Percentiles rank a stretch among this genome's conserved stretches.
phyloP scores from a whole-genome alignment of 2,797 vertebrate species.

The Mormyrops attenuatus region DNA sequence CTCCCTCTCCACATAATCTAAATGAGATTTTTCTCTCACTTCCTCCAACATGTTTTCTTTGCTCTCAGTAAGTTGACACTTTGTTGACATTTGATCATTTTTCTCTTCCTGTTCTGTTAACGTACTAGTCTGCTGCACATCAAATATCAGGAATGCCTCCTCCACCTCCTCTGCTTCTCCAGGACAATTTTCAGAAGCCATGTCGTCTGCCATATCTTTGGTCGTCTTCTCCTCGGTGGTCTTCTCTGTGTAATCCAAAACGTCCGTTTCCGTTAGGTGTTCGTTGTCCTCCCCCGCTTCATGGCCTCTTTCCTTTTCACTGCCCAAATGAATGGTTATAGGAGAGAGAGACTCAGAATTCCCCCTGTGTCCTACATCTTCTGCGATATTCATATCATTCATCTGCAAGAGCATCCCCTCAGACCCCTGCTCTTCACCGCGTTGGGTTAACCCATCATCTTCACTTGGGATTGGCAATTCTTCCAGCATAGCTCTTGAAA shows the following conservation, averaged over 20 bases:
- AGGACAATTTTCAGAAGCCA: slow-evolving; percentile 54
- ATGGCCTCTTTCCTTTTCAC: slow-evolving; percentile 41
- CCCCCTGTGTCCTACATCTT: background rate
- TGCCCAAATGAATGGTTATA: slow-evolving; percentile 21
- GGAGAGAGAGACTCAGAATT: background rate
- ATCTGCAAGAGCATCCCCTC: slow-evolving; percentile 25
- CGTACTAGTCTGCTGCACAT: slow-evolving; percentile 16
- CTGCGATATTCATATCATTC: slow-evolving; percentile 43
- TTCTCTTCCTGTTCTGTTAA: slow-evolving; percentile 44
- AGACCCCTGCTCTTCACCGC: slow-evolving; percentile 21
- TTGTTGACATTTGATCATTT: slow-evolving; percentile 45
- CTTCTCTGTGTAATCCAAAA: slow-evolving; percentile 22
- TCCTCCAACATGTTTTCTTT: slow-evolving; percentile 40
- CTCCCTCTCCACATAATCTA: background rate
- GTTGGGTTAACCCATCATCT: background rate
- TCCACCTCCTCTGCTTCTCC: slow-evolving; percentile 42
- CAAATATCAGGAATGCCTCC: slow-evolving; percentile 28
- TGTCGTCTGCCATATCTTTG: slow-evolving; percentile 39
- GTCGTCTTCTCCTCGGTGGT: slow-evolving; percentile 38
- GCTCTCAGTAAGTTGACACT: slow-evolving; percentile 23
- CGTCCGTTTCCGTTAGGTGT: slow-evolving; percentile 28
- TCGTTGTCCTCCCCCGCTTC: slow-evolving; percentile 32
- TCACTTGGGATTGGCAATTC: slow-evolving; percentile 36
- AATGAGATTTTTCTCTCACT: background rate
- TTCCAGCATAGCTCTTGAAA: slow-evolving; percentile 19